A percentile compares a stretch with the other conserved stretches of the same genome.
These are phyloP conservation scores for Dromiciops gliroides DNA, from an alignment of 2,113 vertebrate genomes.

Conservation along the genomic window DNA sequence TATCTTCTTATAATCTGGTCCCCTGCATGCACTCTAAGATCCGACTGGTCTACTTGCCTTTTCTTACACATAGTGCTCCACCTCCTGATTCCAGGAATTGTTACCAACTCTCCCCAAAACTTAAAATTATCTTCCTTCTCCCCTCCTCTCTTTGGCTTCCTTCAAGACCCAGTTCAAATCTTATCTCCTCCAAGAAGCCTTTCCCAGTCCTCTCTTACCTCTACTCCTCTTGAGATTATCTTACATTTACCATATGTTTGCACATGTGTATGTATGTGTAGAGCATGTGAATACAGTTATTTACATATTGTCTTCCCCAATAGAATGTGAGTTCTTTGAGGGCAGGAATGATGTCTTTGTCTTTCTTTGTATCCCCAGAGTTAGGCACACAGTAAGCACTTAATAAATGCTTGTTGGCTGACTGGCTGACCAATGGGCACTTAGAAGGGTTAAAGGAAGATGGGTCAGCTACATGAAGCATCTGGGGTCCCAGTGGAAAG, in stretches of 20 bases:
- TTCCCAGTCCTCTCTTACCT: neutral
- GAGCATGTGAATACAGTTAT: neutral
- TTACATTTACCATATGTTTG: neutral
- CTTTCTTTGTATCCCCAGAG: neutral
- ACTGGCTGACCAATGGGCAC: neutral
- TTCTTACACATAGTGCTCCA: neutral
- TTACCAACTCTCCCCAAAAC: neutral
- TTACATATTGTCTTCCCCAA: neutral
- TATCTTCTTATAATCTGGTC: neutral
- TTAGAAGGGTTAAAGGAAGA: neutral
- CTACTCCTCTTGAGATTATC: neutral
- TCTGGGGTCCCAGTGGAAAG: neutral
- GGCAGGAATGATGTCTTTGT: neutral
- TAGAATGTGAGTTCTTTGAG: neutral
- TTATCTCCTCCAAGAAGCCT: neutral
- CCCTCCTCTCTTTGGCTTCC: neutral
- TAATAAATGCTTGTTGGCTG: neutral
- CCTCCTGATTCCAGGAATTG: neutral
- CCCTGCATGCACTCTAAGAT: neutral
- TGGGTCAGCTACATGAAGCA: neutral
- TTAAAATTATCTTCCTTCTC: neutral
- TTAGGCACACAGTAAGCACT: neutral
- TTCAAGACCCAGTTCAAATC: neutral
- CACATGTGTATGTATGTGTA: neutral
- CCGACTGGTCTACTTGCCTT: neutral